Percentiles rank a stretch among this genome's conserved stretches.
phyloP scores from a whole-genome alignment of 2,113 vertebrate genomes.

The Promerops cafer region DNA sequence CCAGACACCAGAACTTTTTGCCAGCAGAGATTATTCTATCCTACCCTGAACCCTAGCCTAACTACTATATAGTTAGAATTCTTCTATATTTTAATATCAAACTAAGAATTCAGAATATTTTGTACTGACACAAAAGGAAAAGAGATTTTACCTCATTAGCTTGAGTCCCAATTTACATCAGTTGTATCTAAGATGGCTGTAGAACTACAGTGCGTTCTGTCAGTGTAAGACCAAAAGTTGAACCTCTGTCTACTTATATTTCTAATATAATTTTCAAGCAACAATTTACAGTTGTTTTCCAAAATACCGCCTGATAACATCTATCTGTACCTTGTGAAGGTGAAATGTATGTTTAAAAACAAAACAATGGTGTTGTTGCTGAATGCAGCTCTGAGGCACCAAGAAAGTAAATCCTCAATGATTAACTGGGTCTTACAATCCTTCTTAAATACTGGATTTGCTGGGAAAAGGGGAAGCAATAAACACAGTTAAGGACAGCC shows the following conservation, averaged over 20 bases:
- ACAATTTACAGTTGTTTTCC: neutral
- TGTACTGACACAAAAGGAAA: neutral
- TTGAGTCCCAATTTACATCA: neutral
- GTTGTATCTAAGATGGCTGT: neutral
- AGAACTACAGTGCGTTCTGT: neutral
- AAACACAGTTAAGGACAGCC: neutral
- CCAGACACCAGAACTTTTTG: neutral
- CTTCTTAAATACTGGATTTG: conserved; percentile 44
- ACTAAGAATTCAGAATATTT: neutral
- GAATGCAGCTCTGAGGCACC: neutral
- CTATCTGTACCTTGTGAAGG: neutral
- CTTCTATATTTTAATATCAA: neutral
- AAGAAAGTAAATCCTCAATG: conserved; percentile 19
- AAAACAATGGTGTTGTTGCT: neutral
- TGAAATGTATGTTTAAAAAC: neutral
- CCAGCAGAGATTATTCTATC: neutral
- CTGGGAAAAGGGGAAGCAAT: conserved; percentile 16
- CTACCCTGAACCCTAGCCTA: neutral
- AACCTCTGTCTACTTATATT: neutral
- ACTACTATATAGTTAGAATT: neutral
- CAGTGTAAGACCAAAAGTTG: neutral
- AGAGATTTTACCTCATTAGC: neutral
- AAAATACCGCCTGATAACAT: neutral
- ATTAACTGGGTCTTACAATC: conserved; percentile 37
- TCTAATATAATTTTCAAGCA: neutral